Conservation (phyloP, 2,888 invertebrate genomes). For the Aporophyla lueneburgensis region DNA sequence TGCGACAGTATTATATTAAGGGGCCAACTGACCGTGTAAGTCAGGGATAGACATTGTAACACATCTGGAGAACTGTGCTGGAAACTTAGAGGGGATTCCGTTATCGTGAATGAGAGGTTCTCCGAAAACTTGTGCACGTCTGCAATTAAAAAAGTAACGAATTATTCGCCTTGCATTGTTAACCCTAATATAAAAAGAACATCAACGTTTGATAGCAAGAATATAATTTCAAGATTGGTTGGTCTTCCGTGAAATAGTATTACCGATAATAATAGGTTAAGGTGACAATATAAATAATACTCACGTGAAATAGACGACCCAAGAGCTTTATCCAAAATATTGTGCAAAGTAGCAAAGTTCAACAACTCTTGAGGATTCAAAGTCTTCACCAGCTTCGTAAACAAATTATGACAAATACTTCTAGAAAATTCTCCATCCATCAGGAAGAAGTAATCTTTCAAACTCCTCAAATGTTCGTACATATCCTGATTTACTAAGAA, state of each 20-base stretch:
- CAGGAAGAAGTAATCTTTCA: slow-evolving; percentile 95
- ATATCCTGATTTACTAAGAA: slow-evolving; percentile 92
- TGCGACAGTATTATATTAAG: slow-evolving; percentile 94
- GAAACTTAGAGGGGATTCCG: slow-evolving; percentile 91
- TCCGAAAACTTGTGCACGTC: slow-evolving; percentile 91
- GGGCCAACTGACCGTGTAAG: slow-evolving; percentile 94
- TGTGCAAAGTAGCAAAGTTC: slow-evolving; percentile 93
- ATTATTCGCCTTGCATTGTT: background rate
- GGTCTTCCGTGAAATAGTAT: background rate
- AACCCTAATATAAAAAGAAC: background rate
- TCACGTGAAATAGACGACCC: slow-evolving; percentile 92
- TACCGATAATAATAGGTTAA: background rate
- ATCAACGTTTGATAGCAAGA: background rate
- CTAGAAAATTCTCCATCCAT: slow-evolving; percentile 95
- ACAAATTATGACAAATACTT: slow-evolving; percentile 93
- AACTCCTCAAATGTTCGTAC: slow-evolving; percentile 93
- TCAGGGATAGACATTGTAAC: slow-evolving; percentile 92
- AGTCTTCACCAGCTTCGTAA: slow-evolving; percentile 92
- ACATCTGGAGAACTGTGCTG: slow-evolving; percentile 93
- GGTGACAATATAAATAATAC: slow-evolving; percentile 59
- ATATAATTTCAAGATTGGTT: no score
- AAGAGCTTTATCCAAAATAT: slow-evolving; percentile 93
- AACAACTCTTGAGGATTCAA: slow-evolving; percentile 92
- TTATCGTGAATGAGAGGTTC: slow-evolving; percentile 92
- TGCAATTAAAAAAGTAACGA: slow-evolving; percentile 64